phyloP scores from a whole-genome alignment of 2,113 vertebrate genomes.

The Hipposideros armiger region DNA sequence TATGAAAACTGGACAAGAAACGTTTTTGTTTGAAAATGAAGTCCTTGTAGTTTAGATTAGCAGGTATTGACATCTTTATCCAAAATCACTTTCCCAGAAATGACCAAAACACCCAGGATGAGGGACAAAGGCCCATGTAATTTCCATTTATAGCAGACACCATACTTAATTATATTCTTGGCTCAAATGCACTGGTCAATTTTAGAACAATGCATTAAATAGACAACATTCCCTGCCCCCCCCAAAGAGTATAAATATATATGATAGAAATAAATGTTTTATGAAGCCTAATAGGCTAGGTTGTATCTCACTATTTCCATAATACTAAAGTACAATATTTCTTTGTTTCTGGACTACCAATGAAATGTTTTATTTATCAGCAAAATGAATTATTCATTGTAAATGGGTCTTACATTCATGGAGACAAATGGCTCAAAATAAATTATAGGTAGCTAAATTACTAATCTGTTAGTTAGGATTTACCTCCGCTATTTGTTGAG shows the following conservation, averaged over 20 bases:
- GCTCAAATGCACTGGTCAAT: not conserved
- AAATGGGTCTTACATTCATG: not conserved
- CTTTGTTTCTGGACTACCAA: slow-evolving; percentile 3
- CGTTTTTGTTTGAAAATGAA: slow-evolving; percentile 49
- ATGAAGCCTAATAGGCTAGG: not conserved
- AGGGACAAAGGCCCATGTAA: not conserved
- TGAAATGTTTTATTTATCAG: slow-evolving; percentile 13
- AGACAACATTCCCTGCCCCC: not conserved
- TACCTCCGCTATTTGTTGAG: not conserved
- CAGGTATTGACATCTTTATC: not conserved
- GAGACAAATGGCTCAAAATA: not conserved
- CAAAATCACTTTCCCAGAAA: slow-evolving; percentile 49
- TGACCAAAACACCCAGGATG: not conserved
- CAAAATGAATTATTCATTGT: slow-evolving; percentile 5
- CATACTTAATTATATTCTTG: slow-evolving; percentile 61
- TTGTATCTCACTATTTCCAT: not conserved
- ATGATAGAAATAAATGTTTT: not conserved
- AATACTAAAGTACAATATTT: not conserved
- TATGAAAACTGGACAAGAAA: slow-evolving; percentile 6
- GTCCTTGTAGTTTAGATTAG: not conserved
- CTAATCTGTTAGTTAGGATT: not conserved
- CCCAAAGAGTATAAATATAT: not conserved
- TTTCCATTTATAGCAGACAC: not conserved
- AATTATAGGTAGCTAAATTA: slow-evolving; percentile 12
- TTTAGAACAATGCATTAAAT: slow-evolving; percentile 1